Base-by-base conservation (phyloP, 2,113 vertebrate species). In the Lynx canadensis region DNA sequence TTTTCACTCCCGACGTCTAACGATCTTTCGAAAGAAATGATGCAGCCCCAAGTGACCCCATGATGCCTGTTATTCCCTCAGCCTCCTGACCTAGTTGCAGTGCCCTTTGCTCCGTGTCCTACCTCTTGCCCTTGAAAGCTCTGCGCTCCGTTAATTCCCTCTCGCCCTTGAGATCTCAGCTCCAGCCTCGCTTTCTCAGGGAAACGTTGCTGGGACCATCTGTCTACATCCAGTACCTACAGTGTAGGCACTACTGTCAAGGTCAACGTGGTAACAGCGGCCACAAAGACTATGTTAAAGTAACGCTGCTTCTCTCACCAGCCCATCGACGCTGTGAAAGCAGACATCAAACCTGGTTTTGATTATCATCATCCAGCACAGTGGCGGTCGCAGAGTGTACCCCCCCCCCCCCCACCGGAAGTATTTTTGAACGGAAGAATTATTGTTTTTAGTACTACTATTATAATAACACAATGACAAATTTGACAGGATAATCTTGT, bases 361-460 rank as follows among this genome's bases (percentile, higher is more conserved):
- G 2, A 52, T 79, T 68, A 36, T 33, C 10, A 78, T 38, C 52
- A 27, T 29, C 18, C 68, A 7, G 0, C 60, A 55, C 33, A 55
- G 25, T 7, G 7, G 21, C 21, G 68, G 1, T 57, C n/a, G 55
- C 23, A 78, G 4, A 84, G 15, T 1, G 1, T 29, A 45, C 33
- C 23, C 27, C 66, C 31, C 41, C 27, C 76, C 31, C 41, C 13
- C 25, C 76, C 41, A 27, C 41, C 33, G 0, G 60, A 52, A 60
- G 21, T 25, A 16, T 78, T 93, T 97, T 19, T 38, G 19, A 86
- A 45, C 82, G 63, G 19, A 74, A 91, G 60, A 81, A 65, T 15
- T 71, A 7, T 33, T 68, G 12, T 57, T 18, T 82, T 94, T 85
- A 91, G 82, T 74, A 85, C 7, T 45, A 71, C 18, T 41, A 73